phyloP scores from a whole-genome alignment of 1,140 invertebrate genomes.

The Brachionus paranguensis region DNA sequence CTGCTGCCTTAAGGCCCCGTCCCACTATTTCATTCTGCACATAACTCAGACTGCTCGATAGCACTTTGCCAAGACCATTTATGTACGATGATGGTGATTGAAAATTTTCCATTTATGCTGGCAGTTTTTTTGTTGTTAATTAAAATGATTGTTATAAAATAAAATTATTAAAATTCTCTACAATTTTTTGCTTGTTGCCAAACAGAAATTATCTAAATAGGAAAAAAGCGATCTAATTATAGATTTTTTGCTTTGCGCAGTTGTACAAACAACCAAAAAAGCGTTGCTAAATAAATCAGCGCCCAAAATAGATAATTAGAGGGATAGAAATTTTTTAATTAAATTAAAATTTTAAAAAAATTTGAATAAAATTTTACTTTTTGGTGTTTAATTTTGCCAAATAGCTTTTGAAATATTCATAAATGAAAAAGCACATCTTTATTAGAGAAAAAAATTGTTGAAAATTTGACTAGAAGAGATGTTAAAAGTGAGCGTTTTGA shows the following conservation, averaged over 20 bases:
- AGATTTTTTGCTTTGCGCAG: neutral
- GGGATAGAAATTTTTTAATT: neutral
- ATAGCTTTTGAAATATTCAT: neutral
- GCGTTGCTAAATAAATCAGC: neutral
- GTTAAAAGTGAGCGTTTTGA: neutral
- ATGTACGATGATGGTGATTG: neutral
- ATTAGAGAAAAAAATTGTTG: neutral
- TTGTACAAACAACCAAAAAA: neutral
- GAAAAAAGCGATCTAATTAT: neutral
- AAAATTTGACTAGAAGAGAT: no score
- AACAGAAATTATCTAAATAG: conserved; percentile 6
- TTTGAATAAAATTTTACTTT: neutral
- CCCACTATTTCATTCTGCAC: neutral
- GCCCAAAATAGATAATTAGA: neutral
- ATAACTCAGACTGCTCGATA: neutral
- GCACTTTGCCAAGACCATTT: neutral
- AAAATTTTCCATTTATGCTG: neutral
- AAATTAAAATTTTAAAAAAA: neutral
- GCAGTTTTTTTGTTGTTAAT: neutral
- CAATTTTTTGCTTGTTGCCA: neutral
- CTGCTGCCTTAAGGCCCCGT: neutral
- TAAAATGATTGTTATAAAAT: neutral
- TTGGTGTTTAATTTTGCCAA: neutral
- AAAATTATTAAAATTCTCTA: neutral
- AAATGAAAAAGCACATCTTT: neutral